A percentile compares a stretch with the other conserved stretches of the same genome.
Evolutionary conservation across 1,140 invertebrate genomes (phyloP).

Genomic region (Thrips palmi): DNA sequence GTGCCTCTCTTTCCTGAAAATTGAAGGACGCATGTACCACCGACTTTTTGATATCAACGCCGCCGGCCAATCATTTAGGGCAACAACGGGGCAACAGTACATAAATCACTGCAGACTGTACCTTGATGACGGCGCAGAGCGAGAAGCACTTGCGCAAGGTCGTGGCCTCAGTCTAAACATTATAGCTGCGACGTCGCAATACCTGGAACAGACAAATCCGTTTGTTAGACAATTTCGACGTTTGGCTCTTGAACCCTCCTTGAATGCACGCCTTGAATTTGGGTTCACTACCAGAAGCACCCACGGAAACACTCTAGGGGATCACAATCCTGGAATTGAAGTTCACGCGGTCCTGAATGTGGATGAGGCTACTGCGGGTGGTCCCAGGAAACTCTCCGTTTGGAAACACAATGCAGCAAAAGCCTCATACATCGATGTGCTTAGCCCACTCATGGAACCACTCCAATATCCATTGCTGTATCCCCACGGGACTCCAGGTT

Average conservation of each 20-base stretch:
- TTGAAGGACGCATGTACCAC: conserved; percentile 9
- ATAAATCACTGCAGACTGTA: conserved; percentile 9
- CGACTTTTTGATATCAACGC: too few species aligned
- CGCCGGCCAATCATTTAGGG: too few species aligned
- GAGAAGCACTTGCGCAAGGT: too few species aligned
- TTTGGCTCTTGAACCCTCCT: conserved; percentile 1
- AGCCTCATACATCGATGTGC: too few species aligned
- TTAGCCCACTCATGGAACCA: background rate
- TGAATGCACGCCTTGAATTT: conserved; percentile 1
- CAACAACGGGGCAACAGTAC: too few species aligned
- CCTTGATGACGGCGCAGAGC: conserved; percentile 7
- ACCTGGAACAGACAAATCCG: background rate
- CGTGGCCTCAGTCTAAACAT: too few species aligned
- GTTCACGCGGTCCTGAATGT: background rate
- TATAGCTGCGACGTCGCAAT: too few species aligned
- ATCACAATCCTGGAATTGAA: background rate
- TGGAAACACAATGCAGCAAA: too few species aligned
- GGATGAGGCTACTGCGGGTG: background rate
- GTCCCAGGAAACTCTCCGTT: background rate
- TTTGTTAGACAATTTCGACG: background rate
- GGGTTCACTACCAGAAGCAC: background rate
- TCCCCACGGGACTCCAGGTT: background rate
- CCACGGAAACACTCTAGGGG: conserved; percentile 2
- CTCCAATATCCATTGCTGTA: conserved; percentile 6
- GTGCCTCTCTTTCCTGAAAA: too few species aligned